These are phyloP conservation scores for Mustela nigripes DNA, from an alignment of 2,113 vertebrate species.

Conservation along the genomic window DNA sequence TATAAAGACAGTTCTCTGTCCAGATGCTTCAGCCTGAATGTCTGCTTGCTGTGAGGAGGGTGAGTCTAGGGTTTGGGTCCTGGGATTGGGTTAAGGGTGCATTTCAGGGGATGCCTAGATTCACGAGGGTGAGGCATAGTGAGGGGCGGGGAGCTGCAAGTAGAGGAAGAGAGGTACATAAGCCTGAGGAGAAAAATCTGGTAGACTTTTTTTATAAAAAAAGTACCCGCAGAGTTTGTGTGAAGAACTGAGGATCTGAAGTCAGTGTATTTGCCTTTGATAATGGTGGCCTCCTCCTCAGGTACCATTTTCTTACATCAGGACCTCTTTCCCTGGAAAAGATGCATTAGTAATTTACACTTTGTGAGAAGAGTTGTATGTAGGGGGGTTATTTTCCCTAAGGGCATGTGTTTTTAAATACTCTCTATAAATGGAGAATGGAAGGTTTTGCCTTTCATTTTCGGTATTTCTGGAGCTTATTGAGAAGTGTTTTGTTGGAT, in stretches of 20 bases:
- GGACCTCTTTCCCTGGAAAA: neutral
- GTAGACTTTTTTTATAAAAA: neutral
- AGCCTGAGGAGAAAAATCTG: neutral
- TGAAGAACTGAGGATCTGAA: neutral
- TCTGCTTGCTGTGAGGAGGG: slow-evolving; percentile 63
- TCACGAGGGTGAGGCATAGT: neutral
- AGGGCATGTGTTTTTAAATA: neutral
- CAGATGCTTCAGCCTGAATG: slow-evolving; percentile 69
- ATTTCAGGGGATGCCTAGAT: neutral
- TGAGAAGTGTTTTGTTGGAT: neutral
- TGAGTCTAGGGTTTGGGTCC: slow-evolving; percentile 57
- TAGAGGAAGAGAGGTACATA: neutral
- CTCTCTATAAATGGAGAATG: neutral
- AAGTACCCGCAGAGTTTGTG: neutral
- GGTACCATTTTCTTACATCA: neutral
- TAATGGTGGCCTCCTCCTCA: neutral
- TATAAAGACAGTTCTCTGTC: slow-evolving; percentile 64
- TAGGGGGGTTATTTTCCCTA: neutral
- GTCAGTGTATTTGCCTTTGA: neutral
- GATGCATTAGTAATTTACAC: neutral
- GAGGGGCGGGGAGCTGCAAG: neutral
- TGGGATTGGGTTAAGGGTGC: neutral
- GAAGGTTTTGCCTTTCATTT: neutral
- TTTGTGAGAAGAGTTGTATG: neutral
- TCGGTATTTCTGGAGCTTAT: neutral